Evolutionary conservation across 2,113 vertebrate genomes (phyloP), one percentile per base, ranked within the genome.

Genomic region (Hippocampus guttulatus): DNA sequence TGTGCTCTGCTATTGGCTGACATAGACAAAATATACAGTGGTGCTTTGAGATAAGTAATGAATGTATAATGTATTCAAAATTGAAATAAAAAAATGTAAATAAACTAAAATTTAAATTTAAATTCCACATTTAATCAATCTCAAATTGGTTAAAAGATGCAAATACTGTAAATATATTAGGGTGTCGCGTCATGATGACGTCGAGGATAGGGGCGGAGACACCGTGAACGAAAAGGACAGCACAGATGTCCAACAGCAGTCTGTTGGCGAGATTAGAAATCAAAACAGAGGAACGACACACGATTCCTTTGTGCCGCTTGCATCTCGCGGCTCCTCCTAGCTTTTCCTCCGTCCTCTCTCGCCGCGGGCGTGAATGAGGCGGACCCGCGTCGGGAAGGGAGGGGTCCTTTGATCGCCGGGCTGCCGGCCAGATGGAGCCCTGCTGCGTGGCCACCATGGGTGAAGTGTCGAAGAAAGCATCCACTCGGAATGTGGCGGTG

Each of bases 401-500:
- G 90, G 86, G 81, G 88, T 85, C 85, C 83, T 78, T 74, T 78
- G 63, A 77, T 74, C 51, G 20, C 70, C 43, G 81, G 84, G 75
- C 80, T 76, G 62, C 79, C 83, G 88, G 82, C 90, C 76, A 91
- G 77, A 94, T 94, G 94, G 93, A 93, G 93, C 74, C 91, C 71
- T 89, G 92, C 84, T 90, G 91, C 79, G 74, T 92, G 95, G 33
- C 33, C 33, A 94, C 95, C 87, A 91, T 92, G 88, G 94, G 91
- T 79, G 89, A 95, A 72, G 90, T 89, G 67, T 91, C 92, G 70
- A 95, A 93, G 84, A 95, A 94, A 82, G 89, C 90, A 23, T 94
- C 94, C 41, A 90, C 92, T 78, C 87, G 95, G 72, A 95, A 93
- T 86, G 87, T 95, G 67, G 91, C 93, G 3, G 95, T 95, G 92